These are phyloP conservation scores for Lepidothrix coronata DNA, from an alignment of 2,113 vertebrate species.

Conservation along the genomic window DNA sequence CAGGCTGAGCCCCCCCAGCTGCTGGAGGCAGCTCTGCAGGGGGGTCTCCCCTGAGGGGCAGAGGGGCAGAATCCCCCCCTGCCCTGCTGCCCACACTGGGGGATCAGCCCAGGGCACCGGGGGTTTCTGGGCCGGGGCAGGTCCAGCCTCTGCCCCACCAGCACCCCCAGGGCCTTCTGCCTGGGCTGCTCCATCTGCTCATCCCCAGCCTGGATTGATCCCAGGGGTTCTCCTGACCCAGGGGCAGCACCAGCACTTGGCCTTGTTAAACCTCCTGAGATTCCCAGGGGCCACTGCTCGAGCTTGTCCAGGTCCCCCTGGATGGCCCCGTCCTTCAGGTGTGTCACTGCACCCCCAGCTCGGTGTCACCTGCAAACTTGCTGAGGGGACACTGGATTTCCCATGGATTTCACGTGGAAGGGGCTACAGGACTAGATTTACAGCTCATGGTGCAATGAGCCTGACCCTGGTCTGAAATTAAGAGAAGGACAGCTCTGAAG, in stretches of 20 bases:
- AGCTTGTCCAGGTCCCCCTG: background rate
- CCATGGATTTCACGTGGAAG: background rate
- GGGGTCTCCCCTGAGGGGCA: too few relatives aligned
- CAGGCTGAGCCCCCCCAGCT: background rate
- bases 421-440: background rate
- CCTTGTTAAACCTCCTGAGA: background rate
- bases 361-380: background rate
- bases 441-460: background rate
- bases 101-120: too few relatives aligned
- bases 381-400: background rate
- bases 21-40: too few relatives aligned
- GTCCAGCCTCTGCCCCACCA: background rate
- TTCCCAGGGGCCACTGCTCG: accelerated
- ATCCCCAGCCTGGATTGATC: background rate
- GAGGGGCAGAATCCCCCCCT: too few relatives aligned
- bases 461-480: background rate
- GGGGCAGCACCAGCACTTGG: background rate
- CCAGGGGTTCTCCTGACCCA: background rate
- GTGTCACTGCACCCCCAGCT: background rate
- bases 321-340: background rate
- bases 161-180: background rate
- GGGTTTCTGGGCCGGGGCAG: background rate
- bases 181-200: background rate
- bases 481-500: background rate
- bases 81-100: too few relatives aligned